These are phyloP conservation scores for Liolophura sinensis DNA, from an alignment of 1,140 invertebrate genomes.

Conservation along the genomic window DNA sequence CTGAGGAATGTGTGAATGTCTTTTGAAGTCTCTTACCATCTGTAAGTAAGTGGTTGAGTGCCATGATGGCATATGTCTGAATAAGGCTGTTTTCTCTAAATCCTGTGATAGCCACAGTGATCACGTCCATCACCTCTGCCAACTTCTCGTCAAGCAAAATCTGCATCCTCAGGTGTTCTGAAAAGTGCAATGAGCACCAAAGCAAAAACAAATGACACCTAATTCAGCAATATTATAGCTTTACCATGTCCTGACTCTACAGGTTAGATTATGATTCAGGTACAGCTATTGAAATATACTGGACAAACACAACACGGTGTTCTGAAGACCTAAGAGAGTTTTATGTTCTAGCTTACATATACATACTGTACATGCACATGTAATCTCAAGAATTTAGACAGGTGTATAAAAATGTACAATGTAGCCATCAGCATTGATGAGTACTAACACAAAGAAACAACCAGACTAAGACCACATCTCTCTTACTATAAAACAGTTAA, in stretches of 20 bases:
- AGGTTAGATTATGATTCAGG: not conserved
- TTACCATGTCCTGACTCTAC: not conserved
- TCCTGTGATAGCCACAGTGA: conserved; percentile 4
- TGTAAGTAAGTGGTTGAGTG: conserved; percentile 7
- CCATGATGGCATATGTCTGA: not conserved
- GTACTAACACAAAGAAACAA: too few relatives aligned
- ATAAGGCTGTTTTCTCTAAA: conserved; percentile 4
- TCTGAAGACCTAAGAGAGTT: too few relatives aligned
- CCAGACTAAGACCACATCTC: too few relatives aligned
- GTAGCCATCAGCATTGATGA: too few relatives aligned
- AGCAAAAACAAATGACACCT: not conserved
- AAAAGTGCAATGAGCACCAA: not conserved
- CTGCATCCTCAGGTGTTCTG: conserved; percentile 9
- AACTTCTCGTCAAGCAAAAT: conserved; percentile 3
- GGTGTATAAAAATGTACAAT: too few relatives aligned
- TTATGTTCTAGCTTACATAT: too few relatives aligned
- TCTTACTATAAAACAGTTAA: too few relatives aligned
- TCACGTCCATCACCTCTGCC: not conserved
- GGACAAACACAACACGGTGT: not conserved
- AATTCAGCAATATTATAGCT: not conserved
- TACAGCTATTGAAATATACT: not conserved
- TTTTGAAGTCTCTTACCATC: conserved; percentile 4
- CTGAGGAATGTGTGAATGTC: not conserved
- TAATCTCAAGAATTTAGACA: too few relatives aligned
- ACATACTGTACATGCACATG: too few relatives aligned